Conservation (phyloP, 2,797 vertebrate species). For the Hipposideros larvatus region DNA sequence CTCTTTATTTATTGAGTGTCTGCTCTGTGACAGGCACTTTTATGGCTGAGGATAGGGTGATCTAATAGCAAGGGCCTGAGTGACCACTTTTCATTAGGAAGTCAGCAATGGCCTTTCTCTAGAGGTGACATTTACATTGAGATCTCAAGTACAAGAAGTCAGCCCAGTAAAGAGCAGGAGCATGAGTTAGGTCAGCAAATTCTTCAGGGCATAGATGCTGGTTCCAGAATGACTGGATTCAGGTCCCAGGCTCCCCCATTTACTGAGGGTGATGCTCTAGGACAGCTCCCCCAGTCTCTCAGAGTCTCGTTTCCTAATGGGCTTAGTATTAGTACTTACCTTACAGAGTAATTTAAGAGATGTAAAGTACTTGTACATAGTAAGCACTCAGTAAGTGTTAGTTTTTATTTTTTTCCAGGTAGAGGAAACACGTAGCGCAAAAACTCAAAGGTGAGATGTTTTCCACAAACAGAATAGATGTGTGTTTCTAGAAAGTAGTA, state of each 20-base stretch:
- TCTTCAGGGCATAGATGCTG: neutral
- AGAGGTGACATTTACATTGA: neutral
- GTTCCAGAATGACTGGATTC: neutral
- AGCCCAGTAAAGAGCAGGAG: neutral
- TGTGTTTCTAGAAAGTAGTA: neutral
- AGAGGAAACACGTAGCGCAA: neutral
- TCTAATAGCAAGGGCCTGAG: neutral
- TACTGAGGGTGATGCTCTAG: neutral
- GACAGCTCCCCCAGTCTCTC: neutral
- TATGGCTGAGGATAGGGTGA: neutral
- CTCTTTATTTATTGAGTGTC: neutral
- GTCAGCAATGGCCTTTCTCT: neutral
- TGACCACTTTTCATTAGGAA: neutral
- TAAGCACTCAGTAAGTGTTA: neutral
- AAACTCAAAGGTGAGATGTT: neutral
- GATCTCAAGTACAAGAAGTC: neutral
- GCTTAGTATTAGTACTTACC: neutral
- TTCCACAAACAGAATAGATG: neutral
- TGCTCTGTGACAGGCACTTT: neutral
- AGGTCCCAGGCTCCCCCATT: neutral
- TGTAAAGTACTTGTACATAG: neutral
- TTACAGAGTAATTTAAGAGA: neutral
- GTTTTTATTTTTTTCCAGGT: neutral
- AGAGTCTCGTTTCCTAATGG: neutral
- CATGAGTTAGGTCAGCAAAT: neutral